Percentiles rank a stretch among this genome's conserved stretches.
phyloP scores from a whole-genome alignment of 1,140 invertebrate species.

The Penaeus chinensis region DNA sequence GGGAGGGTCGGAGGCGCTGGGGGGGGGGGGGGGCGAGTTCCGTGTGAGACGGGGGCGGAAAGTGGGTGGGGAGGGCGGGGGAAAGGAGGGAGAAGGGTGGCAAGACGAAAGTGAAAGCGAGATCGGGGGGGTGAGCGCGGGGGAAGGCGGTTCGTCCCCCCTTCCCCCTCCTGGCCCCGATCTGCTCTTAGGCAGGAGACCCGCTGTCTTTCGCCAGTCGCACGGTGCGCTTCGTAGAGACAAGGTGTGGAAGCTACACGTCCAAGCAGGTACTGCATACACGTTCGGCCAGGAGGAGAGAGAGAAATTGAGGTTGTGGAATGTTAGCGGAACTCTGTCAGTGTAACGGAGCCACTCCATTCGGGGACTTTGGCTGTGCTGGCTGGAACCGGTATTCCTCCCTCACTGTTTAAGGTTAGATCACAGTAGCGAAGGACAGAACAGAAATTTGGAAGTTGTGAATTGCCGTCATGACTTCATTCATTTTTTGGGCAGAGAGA shows the following conservation, averaged over 20 bases:
- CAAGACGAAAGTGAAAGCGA: conserved; percentile 15
- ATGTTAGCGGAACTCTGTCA: not conserved
- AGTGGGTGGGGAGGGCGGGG: not conserved
- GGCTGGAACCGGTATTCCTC: not conserved
- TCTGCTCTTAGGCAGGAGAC: conserved; percentile 11
- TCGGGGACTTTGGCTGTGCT: not conserved
- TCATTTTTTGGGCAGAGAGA: no score
- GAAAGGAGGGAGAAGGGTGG: not conserved
- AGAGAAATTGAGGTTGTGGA: conserved; percentile 24
- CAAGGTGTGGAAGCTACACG: conserved; percentile 9
- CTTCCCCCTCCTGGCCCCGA: not conserved
- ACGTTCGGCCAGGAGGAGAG: conserved; percentile 1
- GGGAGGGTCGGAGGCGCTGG: not conserved
- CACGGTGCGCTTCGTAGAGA: not conserved
- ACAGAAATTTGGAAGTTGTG: no score
- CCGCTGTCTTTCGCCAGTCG: conserved; percentile 1
- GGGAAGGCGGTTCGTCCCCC: not conserved
- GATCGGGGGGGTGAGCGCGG: not conserved
- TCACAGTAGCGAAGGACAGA: no score
- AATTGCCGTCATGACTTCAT: no score
- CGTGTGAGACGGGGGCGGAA: not conserved
- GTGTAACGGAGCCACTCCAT: not conserved
- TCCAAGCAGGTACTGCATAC: conserved; percentile 8
- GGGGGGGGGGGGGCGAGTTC: no score
- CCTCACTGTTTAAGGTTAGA: no score